Percentiles rank a stretch among this genome's conserved stretches.
These are phyloP conservation scores for Tribolium castaneum DNA, from an alignment of 1,140 invertebrate species.

Conservation along the genomic window DNA sequence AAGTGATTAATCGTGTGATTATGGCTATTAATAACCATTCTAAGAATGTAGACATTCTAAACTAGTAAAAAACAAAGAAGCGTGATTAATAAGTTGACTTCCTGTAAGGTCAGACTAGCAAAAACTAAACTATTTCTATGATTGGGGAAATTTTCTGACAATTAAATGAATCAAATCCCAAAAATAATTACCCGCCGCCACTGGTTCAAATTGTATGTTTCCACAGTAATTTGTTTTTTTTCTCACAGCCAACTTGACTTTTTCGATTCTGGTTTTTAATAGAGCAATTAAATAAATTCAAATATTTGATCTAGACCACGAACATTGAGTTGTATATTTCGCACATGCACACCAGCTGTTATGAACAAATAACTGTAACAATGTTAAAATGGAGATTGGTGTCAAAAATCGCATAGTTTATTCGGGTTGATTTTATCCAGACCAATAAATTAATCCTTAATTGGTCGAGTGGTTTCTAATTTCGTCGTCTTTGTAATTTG, in stretches of 20 bases:
- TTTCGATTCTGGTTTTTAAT: too few relatives aligned
- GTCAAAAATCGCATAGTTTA: not conserved
- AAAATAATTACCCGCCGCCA: too few relatives aligned
- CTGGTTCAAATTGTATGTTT: too few relatives aligned
- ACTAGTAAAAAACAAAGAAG: not conserved
- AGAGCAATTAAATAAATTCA: not conserved
- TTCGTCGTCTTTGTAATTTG: not conserved
- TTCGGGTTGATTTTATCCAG: not conserved
- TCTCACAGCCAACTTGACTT: not conserved
- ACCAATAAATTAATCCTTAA: not conserved
- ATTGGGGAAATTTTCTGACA: not conserved
- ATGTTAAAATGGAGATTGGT: not conserved
- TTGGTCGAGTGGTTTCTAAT: not conserved
- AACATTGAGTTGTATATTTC: not conserved
- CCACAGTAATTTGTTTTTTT: not conserved
- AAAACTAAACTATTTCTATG: too few relatives aligned
- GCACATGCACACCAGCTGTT: not conserved
- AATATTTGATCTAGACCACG: not conserved
- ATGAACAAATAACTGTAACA: not conserved
- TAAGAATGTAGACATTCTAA: not conserved
- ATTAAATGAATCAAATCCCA: not conserved
- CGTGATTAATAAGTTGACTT: not conserved
- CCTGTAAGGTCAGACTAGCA: too few relatives aligned
- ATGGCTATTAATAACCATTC: not conserved
- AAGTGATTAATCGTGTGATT: not conserved